Evolutionary conservation across 2,888 invertebrate genomes (phyloP).

Genomic region (Aporophyla nigra): DNA sequence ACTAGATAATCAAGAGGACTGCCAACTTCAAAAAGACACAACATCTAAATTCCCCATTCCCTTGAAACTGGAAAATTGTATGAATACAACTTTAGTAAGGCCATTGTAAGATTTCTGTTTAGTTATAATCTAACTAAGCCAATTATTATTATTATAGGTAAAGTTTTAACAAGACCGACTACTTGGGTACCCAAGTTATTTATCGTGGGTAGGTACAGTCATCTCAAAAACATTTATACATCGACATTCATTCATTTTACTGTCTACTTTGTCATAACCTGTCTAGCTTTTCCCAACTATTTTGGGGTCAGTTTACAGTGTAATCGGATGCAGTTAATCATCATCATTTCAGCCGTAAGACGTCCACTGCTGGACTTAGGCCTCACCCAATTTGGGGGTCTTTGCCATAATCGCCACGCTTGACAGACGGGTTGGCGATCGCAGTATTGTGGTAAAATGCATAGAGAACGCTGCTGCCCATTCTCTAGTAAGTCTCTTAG

Average conservation of each 20-base stretch:
- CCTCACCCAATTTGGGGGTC: no score
- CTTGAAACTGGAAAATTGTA: constrained; percentile 24
- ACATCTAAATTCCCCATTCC: constrained; percentile 35
- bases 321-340: no score
- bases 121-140: constrained; percentile 61
- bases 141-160: constrained; percentile 62
- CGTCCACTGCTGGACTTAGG: no score
- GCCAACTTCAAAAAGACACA: constrained; percentile 14
- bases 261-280: no score
- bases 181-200: constrained; percentile 20
- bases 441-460: no score
- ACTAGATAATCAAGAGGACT: constrained; percentile 7
- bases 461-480: no score
- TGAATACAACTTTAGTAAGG: constrained; percentile 27
- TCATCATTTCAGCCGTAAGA: no score
- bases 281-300: not conserved
- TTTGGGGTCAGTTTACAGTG: no score
- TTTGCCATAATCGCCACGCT: no score
- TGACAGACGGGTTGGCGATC: no score
- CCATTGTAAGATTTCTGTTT: constrained; percentile 52
- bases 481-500: no score
- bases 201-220: constrained; percentile 13
- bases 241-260: not conserved
- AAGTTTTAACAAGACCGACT: constrained; percentile 53
- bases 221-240: not conserved